Evolutionary conservation across 2,797 vertebrate genomes (phyloP).

Genomic region (Bradypus variegatus): DNA sequence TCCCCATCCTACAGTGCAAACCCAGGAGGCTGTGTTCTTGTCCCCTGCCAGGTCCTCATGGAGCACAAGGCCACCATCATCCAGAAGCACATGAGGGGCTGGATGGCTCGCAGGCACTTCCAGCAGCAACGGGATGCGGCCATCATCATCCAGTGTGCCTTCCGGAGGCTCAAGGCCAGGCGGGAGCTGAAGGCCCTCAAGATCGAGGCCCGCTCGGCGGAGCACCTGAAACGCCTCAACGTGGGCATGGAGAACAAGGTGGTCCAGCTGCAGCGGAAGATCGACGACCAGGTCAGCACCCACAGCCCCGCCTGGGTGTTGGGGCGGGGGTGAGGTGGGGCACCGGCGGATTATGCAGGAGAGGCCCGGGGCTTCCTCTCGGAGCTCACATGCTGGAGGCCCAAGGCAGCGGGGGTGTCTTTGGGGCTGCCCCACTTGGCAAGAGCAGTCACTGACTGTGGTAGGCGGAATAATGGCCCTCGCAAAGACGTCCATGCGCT

Average conservation of each 20-base stretch:
- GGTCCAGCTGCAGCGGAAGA: constrained; percentile 92
- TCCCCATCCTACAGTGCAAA: fast-evolving
- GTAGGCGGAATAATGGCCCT: neutral
- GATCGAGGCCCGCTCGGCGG: constrained; percentile 85
- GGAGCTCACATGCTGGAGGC: neutral
- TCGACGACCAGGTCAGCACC: constrained; percentile 87
- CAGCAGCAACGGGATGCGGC: constrained; percentile 72
- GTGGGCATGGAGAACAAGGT: constrained; percentile 98
- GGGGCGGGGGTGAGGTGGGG: fast-evolving
- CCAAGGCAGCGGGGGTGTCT: neutral
- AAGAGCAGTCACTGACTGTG: neutral
- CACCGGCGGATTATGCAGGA: neutral
- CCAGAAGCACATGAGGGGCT: constrained; percentile 82
- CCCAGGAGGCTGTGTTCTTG: neutral
- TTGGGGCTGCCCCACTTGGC: neutral
- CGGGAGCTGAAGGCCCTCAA: constrained; percentile 83
- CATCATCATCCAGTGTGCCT: constrained; percentile 86
- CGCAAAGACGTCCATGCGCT: neutral
- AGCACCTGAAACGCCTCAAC: constrained; percentile 91
- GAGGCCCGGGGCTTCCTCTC: neutral
- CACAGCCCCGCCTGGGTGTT: fast-evolving
- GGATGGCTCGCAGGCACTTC: constrained; percentile 81
- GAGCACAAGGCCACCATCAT: constrained; percentile 90
- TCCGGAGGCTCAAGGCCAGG: constrained; percentile 79
- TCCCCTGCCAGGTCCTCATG: constrained; percentile 77